Conservation (phyloP, 2,113 vertebrate species). For the Boleophthalmus pectinirostris region DNA sequence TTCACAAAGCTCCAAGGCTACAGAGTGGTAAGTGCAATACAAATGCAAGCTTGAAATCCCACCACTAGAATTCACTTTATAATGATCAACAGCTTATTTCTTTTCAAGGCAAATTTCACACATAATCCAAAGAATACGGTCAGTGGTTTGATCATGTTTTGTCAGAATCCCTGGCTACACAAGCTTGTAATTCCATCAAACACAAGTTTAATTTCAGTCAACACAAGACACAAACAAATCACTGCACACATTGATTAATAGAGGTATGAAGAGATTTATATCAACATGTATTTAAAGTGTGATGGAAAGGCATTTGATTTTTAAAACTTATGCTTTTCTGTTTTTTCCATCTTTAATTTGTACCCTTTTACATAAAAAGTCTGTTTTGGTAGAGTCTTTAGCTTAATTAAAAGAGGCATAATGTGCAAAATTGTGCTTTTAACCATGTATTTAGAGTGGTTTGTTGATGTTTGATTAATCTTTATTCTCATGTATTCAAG, state of each 20-base stretch:
- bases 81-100: background rate
- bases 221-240: background rate
- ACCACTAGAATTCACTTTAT: background rate
- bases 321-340: background rate
- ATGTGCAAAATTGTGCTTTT: too few relatives aligned
- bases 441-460: too few relatives aligned
- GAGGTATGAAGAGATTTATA: background rate
- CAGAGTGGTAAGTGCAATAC: background rate
- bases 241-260: background rate
- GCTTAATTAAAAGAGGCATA: too few relatives aligned
- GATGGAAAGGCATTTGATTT: background rate
- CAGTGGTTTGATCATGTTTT: slow-evolving; percentile 8
- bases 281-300: background rate
- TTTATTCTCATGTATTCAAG: too few relatives aligned
- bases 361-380: background rate
- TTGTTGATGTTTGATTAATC: too few relatives aligned
- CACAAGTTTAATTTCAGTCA: background rate
- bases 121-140: background rate
- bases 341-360: background rate
- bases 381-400: too few relatives aligned
- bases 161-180: background rate
- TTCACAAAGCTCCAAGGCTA: background rate
- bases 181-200: slow-evolving; percentile 7
- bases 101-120: background rate
- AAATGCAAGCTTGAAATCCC: background rate